Evolutionary conservation across 2,113 vertebrate genomes (phyloP).

Genomic region (Osmerus mordax): DNA sequence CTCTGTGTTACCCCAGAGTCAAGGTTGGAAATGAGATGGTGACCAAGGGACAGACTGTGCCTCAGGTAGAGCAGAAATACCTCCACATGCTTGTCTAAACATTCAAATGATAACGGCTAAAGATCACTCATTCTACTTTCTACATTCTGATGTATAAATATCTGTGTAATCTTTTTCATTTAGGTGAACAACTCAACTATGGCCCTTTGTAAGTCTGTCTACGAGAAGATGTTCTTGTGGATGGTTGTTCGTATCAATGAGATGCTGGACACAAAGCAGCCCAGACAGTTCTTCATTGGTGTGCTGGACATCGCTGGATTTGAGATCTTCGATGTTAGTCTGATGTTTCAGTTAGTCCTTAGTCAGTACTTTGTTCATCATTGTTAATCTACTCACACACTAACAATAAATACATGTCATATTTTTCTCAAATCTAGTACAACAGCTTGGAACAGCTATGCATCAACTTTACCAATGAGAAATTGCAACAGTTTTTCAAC

Average conservation of each 20-base stretch:
- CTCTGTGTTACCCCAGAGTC: conserved; percentile 72
- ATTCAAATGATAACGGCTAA: neutral
- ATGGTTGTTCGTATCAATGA: conserved; percentile 76
- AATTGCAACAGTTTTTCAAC: conserved; percentile 89
- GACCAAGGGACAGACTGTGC: conserved; percentile 76
- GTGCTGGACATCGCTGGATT: conserved; percentile 78
- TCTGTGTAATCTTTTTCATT: neutral
- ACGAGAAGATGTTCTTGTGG: conserved; percentile 80
- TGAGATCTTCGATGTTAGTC: conserved; percentile 77
- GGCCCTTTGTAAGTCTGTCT: conserved; percentile 70
- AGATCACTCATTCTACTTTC: neutral
- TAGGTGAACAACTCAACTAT: conserved; percentile 69
- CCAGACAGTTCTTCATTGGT: conserved; percentile 72
- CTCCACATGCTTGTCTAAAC: neutral
- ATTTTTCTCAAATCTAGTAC: conserved; percentile 60
- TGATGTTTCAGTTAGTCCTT: conserved; percentile 48
- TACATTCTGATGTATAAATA: neutral
- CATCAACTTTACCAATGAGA: conserved; percentile 89
- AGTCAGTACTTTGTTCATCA: neutral
- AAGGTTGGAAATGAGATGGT: conserved; percentile 77
- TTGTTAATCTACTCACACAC: neutral
- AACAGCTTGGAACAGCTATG: conserved; percentile 88
- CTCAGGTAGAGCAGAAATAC: conserved; percentile 61
- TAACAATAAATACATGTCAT: neutral
- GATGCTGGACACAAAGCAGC: conserved; percentile 75